Base-by-base conservation (phyloP, 2,888 invertebrate genomes). In the Flexamia atlantica region DNA sequence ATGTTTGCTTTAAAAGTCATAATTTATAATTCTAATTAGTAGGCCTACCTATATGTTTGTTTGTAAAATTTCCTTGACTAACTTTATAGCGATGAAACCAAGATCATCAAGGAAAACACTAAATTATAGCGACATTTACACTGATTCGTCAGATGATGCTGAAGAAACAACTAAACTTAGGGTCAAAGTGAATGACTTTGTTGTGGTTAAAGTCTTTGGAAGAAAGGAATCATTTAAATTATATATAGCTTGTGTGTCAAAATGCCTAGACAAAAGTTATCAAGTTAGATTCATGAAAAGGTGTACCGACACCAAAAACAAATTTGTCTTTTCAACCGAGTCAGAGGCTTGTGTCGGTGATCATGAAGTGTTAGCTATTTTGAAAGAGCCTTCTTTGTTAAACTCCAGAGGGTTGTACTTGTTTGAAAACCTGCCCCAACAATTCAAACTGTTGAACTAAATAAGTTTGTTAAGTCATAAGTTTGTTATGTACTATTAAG, bases 311-410 rank as follows among this genome's bases (percentile, higher is more conserved):
- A 74, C 30, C 30, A 74, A 74, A 74, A 74, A 74, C 74, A 74
- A 74, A 32, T 74, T 32, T 32, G 20, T 74, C 7, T 74, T 74
- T 74, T 74, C 74, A 74, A 74, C 74, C 42, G 74, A 74, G 36
- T 20, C 74, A 32, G 74, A 74, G 7, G 74, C 74, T 32, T 74
- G 74, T 74, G 74, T 74, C 36, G 36, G 20, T 20, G 74, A 74
- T 40, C 36, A 74, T 74, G 74, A 74, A 20, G 74, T 74, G n/a
- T 5, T 42, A 32, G 74, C 74, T 74, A 30, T 74, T n/a, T 74
- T 74, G 7, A 74, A 74, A 74, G 74, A 74, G 32, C 36, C 74
- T 74, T 74, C 74, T 74, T 74, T 74, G 74, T 74, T 74, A 74
- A 74, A 74, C 36, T 30, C 36, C 74, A 74, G 74, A 74, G 74